Evolutionary conservation across 2,113 vertebrate species (phyloP).

Genomic region (Salvelinus sp.): DNA sequence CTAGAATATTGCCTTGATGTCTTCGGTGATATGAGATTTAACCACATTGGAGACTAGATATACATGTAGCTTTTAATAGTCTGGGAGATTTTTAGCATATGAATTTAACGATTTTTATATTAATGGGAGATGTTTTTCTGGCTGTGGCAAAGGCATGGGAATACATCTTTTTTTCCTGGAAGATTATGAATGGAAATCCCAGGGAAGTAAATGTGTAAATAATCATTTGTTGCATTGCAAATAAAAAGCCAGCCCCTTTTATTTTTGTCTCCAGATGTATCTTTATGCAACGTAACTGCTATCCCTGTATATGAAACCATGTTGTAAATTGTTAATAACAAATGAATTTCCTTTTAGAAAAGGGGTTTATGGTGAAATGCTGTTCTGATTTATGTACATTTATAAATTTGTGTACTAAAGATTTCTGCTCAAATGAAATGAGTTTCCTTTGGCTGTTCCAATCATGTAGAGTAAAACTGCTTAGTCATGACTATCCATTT

Average conservation of each 20-base stretch:
- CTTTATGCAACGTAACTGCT: conserved; percentile 49
- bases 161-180: conserved; percentile 25
- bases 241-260: not conserved
- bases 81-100: not conserved
- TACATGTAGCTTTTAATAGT: not conserved
- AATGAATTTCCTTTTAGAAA: conserved; percentile 63
- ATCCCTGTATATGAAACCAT: conserved; percentile 64
- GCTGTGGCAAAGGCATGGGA: not conserved
- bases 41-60: conserved; percentile 1
- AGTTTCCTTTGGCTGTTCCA: conserved; percentile 2
- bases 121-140: not conserved
- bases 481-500: not conserved
- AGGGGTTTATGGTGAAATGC: conserved; percentile 62
- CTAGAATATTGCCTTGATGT: not conserved
- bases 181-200: conserved; percentile 26
- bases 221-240: conserved; percentile 22
- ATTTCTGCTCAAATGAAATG: conserved; percentile 49
- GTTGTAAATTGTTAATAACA: conserved; percentile 76
- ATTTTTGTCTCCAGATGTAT: conserved; percentile 29
- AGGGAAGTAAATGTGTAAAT: conserved; percentile 54
- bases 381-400: conserved; percentile 67
- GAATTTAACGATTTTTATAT: not conserved
- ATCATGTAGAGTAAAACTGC: not conserved
- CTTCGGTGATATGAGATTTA: not conserved
- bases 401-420: conserved; percentile 63